A percentile compares a stretch with the other conserved stretches of the same genome.
These are phyloP conservation scores for Lordiphosa fenestrarum DNA, from an alignment of 2,888 invertebrate genomes.

Conservation along the genomic window DNA sequence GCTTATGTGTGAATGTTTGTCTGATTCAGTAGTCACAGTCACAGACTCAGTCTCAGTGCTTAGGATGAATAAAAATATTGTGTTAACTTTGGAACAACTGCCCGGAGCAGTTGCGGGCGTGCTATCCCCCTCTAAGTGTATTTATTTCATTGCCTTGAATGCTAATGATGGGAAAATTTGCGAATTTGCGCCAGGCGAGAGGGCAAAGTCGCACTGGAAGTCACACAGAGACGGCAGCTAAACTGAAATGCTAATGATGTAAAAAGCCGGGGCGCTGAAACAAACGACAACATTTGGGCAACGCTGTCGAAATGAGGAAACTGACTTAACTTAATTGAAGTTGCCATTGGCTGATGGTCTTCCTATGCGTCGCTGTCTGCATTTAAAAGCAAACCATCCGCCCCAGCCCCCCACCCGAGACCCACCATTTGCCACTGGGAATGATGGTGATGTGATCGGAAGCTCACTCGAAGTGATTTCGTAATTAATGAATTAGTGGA, in stretches of 20 bases:
- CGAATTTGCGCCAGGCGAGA: conserved; percentile 59
- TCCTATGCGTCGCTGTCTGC: conserved; percentile 5
- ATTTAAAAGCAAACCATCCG: conserved; percentile 18
- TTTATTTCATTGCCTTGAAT: conserved; percentile 75
- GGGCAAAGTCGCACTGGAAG: conserved; percentile 27
- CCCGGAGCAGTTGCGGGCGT: conserved; percentile 26
- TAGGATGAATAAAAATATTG: conserved; percentile 70
- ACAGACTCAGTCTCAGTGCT: conserved; percentile 45
- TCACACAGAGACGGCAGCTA: conserved; percentile 21
- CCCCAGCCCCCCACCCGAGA: background rate
- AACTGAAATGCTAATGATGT: conserved; percentile 70
- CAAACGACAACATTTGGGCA: conserved; percentile 68
- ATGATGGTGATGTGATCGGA: conserved; percentile 59
- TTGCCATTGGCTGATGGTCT: conserved; percentile 37
- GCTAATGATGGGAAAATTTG: conserved; percentile 76
- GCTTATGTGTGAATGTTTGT: conserved; percentile 68
- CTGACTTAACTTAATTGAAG: conserved; percentile 75
- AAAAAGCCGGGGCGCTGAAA: conserved; percentile 69
- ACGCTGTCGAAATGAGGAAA: conserved; percentile 66
- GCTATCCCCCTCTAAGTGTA: conserved; percentile 61
- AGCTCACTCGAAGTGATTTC: conserved; percentile 64
- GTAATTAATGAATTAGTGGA: conserved; percentile 64
- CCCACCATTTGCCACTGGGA: conserved; percentile 19
- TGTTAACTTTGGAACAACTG: conserved; percentile 65
- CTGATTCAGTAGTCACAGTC: conserved; percentile 20